These are phyloP conservation scores for Daboia siamensis DNA, from an alignment of 2,113 vertebrate genomes.

Conservation along the genomic window DNA sequence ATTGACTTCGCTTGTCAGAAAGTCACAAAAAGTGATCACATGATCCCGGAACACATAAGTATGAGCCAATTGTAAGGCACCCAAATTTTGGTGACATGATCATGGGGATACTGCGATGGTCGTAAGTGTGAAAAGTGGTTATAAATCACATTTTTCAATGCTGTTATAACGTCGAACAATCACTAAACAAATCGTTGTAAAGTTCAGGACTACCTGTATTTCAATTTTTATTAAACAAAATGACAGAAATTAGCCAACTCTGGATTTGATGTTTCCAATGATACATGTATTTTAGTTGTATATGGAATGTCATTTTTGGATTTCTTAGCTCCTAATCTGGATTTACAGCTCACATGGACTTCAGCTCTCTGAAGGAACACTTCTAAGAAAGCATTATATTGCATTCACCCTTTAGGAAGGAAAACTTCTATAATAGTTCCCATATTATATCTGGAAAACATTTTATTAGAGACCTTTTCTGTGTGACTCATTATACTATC, in stretches of 20 bases:
- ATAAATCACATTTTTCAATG: not conserved
- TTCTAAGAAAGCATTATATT: not conserved
- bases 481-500: not conserved
- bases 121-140: not conserved
- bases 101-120: not conserved
- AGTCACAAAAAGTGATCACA: not conserved
- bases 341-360: not conserved
- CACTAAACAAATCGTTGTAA: not conserved
- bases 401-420: not conserved
- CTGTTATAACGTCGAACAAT: not conserved
- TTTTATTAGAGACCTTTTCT: not conserved
- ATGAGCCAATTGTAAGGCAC: not conserved
- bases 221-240: not conserved
- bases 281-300: not conserved
- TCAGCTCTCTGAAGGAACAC: not conserved
- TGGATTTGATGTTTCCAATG: not conserved
- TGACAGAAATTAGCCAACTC: not conserved
- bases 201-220: not conserved
- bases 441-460: not conserved
- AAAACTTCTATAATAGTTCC: not conserved
- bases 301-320: not conserved
- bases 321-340: not conserved
- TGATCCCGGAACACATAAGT: not conserved
- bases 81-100: not conserved
- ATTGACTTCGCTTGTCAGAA: not conserved